Evolutionary conservation across 1,140 invertebrate genomes (phyloP), one percentile per base, ranked within the genome.

Genomic region (Dreissena polymorpha): DNA sequence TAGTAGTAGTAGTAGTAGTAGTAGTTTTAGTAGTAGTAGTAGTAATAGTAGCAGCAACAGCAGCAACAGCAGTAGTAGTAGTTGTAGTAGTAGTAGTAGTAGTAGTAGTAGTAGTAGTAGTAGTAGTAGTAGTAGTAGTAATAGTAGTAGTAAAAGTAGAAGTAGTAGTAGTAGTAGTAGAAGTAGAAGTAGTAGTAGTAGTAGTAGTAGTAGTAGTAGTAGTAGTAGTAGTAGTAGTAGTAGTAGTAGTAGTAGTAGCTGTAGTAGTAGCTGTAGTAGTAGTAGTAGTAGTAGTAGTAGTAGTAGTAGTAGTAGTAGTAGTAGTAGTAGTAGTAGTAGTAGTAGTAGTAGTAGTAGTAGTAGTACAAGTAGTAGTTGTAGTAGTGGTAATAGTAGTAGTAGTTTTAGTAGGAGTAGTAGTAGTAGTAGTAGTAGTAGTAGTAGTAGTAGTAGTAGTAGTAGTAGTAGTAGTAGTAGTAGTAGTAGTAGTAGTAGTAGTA

Each of bases 401-500:
- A n/a, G n/a, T n/a, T n/a, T n/a, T n/a, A n/a, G n/a, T n/a, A n/a
- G n/a, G n/a, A n/a, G n/a, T n/a, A n/a, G n/a, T n/a, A n/a, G n/a
- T n/a, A n/a, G 55, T 57, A 57, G 55, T 57, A 57, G 55, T 57
- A 57, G 55, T 57, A 57, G 55, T 57, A 57, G 55, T 57, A 57
- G 13, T 57, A 57, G 55, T 57, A 57, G 55, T 57, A 57, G 55
- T 57, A 57, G 55, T 57, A 57, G 55, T 57, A 57, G 55, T 57
- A 57, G 55, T 57, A 57, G 55, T 57, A 57, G 55, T 57, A 57
- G 55, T 57, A 57, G 55, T 57, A 57, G 55, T 57, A 57, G 55
- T 57, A 57, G n/a, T 57, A 57, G n/a, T 57, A 57, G n/a, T 57
- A 57, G n/a, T 57, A 57, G n/a, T 57, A 57, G n/a, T 57, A n/a